Conservation (phyloP, 2,113 vertebrate species). For the Brachionichthys hirsutus region DNA sequence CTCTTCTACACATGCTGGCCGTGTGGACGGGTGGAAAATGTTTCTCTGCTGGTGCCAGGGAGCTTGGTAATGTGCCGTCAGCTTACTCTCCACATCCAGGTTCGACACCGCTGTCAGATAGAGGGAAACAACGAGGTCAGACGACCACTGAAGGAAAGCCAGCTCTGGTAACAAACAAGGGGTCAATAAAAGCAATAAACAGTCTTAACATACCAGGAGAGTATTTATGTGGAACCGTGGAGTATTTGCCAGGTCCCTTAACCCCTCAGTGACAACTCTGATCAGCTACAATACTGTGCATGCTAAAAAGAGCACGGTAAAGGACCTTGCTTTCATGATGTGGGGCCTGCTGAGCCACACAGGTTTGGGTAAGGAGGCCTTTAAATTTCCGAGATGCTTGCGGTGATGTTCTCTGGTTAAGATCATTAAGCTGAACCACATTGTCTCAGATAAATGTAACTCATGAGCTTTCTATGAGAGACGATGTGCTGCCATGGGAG, state of each 20-base stretch:
- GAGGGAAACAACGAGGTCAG: slow-evolving; percentile 4
- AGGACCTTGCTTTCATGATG: too few relatives aligned
- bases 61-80: slow-evolving; percentile 85
- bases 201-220: neutral
- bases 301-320: too few relatives aligned
- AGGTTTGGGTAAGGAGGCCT: neutral
- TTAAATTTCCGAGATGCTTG: slow-evolving; percentile 29
- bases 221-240: neutral
- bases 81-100: slow-evolving; percentile 93
- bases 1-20: slow-evolving; percentile 89
- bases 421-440: slow-evolving; percentile 21
- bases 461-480: slow-evolving; percentile 22
- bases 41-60: slow-evolving; percentile 92
- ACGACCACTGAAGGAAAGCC: neutral
- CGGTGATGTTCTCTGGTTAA: slow-evolving; percentile 8
- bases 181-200: neutral
- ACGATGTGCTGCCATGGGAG: slow-evolving; percentile 1
- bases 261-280: neutral
- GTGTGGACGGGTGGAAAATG: slow-evolving; percentile 84
- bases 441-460: slow-evolving; percentile 8
- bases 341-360: neutral
- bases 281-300: too few relatives aligned
- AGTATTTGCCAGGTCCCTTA: neutral
- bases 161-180: neutral
- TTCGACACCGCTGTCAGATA: slow-evolving; percentile 87